These are phyloP conservation scores for Mythimna albipuncta DNA, from an alignment of 2,888 invertebrate genomes.

Conservation along the genomic window DNA sequence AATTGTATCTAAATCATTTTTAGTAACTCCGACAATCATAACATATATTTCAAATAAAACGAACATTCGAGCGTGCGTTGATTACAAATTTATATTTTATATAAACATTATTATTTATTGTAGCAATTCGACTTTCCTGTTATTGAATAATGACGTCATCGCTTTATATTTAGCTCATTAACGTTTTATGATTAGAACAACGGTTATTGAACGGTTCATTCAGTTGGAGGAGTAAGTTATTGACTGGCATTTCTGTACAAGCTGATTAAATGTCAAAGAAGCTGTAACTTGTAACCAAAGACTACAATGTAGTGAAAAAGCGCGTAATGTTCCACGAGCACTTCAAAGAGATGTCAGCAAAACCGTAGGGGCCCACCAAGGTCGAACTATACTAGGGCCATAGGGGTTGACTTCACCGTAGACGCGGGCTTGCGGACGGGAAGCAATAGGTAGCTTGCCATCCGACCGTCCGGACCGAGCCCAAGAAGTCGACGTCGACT, in stretches of 20 bases:
- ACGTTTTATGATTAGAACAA: constrained; percentile 35
- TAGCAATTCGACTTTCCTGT: constrained; percentile 57
- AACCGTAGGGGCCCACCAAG: too few relatives aligned
- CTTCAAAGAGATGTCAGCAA: too few relatives aligned
- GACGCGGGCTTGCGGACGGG: too few relatives aligned
- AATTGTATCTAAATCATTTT: constrained; percentile 18
- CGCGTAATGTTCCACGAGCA: too few relatives aligned
- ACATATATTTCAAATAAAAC: constrained; percentile 33
- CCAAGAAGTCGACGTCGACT: too few relatives aligned
- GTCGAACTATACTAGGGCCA: too few relatives aligned
- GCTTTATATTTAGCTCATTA: constrained; percentile 51
- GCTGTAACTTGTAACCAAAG: not conserved
- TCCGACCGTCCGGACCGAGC: too few relatives aligned
- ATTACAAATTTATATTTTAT: constrained; percentile 38
- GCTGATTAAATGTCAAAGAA: not conserved
- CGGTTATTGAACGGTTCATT: constrained; percentile 34
- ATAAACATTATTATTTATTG: constrained; percentile 36
- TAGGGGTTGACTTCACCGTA: too few relatives aligned
- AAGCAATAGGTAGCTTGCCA: too few relatives aligned
- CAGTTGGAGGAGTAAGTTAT: not conserved
- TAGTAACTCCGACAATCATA: constrained; percentile 4
- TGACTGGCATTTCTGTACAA: not conserved
- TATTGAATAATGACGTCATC: constrained; percentile 40
- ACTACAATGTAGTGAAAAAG: too few relatives aligned
- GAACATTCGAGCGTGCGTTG: constrained; percentile 15